Base-by-base conservation (phyloP, 2,888 invertebrate species). In the Orthonevra nobilis region DNA sequence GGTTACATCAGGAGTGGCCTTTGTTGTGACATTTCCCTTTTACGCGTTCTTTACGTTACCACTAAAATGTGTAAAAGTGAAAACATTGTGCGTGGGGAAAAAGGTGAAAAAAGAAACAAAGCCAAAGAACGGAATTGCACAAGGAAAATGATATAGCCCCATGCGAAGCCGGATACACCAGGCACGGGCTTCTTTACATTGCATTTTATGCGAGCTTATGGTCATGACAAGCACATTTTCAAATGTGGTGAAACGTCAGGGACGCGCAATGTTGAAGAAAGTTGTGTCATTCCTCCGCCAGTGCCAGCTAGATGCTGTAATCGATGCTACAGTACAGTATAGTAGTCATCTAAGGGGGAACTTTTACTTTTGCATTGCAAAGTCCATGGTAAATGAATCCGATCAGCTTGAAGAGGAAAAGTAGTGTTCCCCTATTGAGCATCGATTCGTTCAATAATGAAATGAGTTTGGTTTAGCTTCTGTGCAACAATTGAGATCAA, bases 41-140 rank as follows among this genome's bases (percentile, higher is more conserved):
- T 44, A 19, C 34, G 32, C 28, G 38, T 38, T 36, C 48, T 52
- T 17, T n/a, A 46, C n/a, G n/a, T n/a, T n/a, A n/a, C n/a, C n/a
- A n/a, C n/a, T n/a, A 58, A 36, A 20, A 60, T 34, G 58, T 66
- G 66, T 74, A 60, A 66, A 74, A 74, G 64, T 73, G 73, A 73
- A 73, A 73, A 74, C 30, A 28, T 10, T 12, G 12, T 54, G 46
- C 32, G 60, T 74, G 52, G 34, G 44, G 40, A 6, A 40, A 48
- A 40, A 30, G 28, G 38, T 32, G 30, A 17, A 60, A 10, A 58
- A 32, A 44, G 1, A 38, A 40, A 30, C 2, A 15, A 44, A n/a
- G n/a, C n/a, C n/a, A 15, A 36, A 9, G 36, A 56, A 30, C 5
- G 17, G 44, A n/a, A n/a, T n/a, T n/a, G n/a, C n/a, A n/a, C 38